These are phyloP conservation scores for Cygnus olor DNA, from an alignment of 2,797 vertebrate species.

Conservation along the genomic window DNA sequence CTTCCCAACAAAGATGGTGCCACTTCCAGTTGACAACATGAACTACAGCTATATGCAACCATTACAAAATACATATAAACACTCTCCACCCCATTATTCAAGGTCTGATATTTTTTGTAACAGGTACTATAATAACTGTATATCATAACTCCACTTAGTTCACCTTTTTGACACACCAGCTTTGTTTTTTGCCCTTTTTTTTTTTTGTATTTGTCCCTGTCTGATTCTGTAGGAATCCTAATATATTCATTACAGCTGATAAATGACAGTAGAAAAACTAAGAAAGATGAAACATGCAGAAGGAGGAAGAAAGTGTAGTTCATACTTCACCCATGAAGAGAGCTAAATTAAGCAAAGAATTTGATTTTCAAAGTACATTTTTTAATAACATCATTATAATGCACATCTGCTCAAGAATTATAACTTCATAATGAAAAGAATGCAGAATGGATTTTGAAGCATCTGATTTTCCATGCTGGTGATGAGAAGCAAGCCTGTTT, in stretches of 20 bases:
- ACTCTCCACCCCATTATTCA: background rate
- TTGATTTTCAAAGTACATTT: slow-evolving; percentile 30
- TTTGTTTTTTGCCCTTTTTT: slow-evolving; percentile 35
- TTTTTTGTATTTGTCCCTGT: background rate
- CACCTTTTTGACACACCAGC: background rate
- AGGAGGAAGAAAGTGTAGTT: slow-evolving; percentile 42
- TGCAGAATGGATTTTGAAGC: background rate
- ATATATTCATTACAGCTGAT: slow-evolving; percentile 9
- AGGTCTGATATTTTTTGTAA: slow-evolving; percentile 36
- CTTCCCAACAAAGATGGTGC: background rate
- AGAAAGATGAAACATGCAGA: background rate
- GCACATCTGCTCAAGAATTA: background rate
- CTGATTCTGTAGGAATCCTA: background rate
- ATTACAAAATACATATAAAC: background rate
- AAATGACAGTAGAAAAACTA: slow-evolving; percentile 34
- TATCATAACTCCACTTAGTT: background rate
- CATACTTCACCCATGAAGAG: slow-evolving; percentile 39
- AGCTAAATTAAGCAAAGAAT: slow-evolving; percentile 50
- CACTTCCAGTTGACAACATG: background rate
- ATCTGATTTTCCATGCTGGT: background rate
- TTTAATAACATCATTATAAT: background rate
- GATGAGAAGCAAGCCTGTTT: background rate
- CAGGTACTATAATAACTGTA: slow-evolving; percentile 10
- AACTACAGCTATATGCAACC: background rate
- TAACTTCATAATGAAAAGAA: slow-evolving; percentile 20